These are phyloP conservation scores for Elysia chlorotica DNA, from an alignment of 1,140 invertebrate genomes.

Conservation along the genomic window DNA sequence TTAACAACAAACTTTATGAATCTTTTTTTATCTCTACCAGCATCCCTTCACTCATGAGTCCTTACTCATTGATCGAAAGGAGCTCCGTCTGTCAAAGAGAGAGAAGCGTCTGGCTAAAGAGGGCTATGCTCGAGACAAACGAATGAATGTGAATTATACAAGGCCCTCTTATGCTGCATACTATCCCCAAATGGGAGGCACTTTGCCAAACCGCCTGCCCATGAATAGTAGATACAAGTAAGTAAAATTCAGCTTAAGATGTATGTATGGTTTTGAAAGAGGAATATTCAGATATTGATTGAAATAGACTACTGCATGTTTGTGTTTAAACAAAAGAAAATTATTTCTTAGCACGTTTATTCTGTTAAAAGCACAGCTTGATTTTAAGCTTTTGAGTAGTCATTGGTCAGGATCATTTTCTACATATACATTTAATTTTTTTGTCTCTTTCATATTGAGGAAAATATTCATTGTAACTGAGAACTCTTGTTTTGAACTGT, in stretches of 20 bases:
- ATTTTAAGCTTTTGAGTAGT: not conserved
- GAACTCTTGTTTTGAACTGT: not conserved
- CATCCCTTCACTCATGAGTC: conserved; percentile 97
- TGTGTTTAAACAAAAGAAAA: too few relatives aligned
- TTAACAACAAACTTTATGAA: too few relatives aligned
- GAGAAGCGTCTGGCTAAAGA: conserved; percentile 90
- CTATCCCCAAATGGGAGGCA: conserved; percentile 57
- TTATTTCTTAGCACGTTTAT: too few relatives aligned
- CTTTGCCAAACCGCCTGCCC: conserved; percentile 12
- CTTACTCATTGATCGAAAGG: conserved; percentile 91
- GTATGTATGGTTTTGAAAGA: too few relatives aligned
- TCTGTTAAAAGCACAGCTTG: not conserved
- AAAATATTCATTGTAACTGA: not conserved
- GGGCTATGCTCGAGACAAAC: conserved; percentile 93
- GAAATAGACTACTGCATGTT: too few relatives aligned
- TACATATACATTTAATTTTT: not conserved
- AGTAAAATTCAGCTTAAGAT: not conserved
- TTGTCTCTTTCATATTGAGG: not conserved
- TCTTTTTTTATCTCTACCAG: conserved; percentile 45
- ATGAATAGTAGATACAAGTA: conserved; percentile 26
- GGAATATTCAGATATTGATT: not conserved
- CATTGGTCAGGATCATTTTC: not conserved
- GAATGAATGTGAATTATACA: conserved; percentile 73
- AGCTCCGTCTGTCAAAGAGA: conserved; percentile 91
- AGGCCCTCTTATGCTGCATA: conserved; percentile 64